Base-by-base conservation (phyloP, 2,113 vertebrate genomes). In the Pycnonotus jocosus region DNA sequence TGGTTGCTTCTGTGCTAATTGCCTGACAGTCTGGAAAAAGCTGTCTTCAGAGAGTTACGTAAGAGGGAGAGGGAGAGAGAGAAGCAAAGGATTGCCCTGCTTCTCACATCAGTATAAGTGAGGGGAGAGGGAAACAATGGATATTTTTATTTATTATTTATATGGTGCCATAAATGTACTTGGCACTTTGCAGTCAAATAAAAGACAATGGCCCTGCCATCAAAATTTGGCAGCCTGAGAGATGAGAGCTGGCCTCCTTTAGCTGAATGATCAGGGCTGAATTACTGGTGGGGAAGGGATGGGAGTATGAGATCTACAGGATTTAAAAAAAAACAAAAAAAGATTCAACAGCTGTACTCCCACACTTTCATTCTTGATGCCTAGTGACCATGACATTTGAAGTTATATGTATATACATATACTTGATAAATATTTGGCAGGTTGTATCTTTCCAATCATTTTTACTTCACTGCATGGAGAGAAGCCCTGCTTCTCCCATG, bases 131-230 rank as follows among this genome's bases (percentile, higher is more conserved):
- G 65, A 90, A 93, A 74, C 60, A 68, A 90, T 92, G 76, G 86
- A 48, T 93, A 69, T 93, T 94, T 96, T 86, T 95, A 93, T 96
- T 93, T 96, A 96, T 96, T 96, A 95, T 93, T 94, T 95, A 96
- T 96, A 42, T 0, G 4, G 23, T 74, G n/a, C 90, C 93, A 72
- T 92, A 95, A 96, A 92, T 92, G 69, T 84, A 88, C 85, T 93
- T 94, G 86, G 86, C 80, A 86, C 60, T 95, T 65, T 42, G 45
- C 65, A 94, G 68, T 84, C 88, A 81, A 94, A 92, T 92, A 83
- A 90, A 94, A 96, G 86, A 94, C 93, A 90, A 57, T 90, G 57
- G 88, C 28, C 48, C 68, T 90, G 72, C 69, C 18, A 37, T 60
- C 64, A 86, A 50, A 64, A 81, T 80, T 72, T 96, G 92, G 83